phyloP scores from a whole-genome alignment of 1,140 invertebrate species.

The Ips typographus region DNA sequence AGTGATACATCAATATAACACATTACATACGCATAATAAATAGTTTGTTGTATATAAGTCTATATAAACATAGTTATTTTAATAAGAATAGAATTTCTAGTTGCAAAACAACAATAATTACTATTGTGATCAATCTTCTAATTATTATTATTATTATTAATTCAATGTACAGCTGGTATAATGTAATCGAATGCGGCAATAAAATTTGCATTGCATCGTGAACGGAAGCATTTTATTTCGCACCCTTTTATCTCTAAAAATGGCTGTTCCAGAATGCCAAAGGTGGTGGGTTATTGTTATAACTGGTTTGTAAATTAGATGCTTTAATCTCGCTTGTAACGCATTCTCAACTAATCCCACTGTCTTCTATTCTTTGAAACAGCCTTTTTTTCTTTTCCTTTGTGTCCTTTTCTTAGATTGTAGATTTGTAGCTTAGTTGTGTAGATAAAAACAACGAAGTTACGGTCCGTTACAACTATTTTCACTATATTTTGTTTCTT shows the following conservation, averaged over 20 bases:
- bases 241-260: conserved; percentile 47
- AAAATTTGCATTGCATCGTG: conserved; percentile 51
- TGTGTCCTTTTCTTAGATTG: too few species aligned
- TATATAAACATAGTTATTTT: conserved; percentile 21
- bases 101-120: conserved; percentile 7
- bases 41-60: conserved; percentile 33
- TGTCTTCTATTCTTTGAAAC: conserved; percentile 39
- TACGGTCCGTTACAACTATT: too few species aligned
- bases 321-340: conserved; percentile 4
- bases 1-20: conserved; percentile 16
- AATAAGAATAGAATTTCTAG: conserved; percentile 13
- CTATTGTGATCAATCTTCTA: conserved; percentile 36
- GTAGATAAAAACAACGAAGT: too few species aligned
- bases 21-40: conserved; percentile 15
- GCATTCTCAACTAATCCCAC: conserved; percentile 33
- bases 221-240: conserved; percentile 39
- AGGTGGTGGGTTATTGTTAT: conserved; percentile 39
- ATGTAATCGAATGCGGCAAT: conserved; percentile 50
- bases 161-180: conserved; percentile 42
- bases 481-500: too few species aligned
- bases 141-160: neutral
- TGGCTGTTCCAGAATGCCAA: conserved; percentile 50
- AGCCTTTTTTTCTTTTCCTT: conserved; percentile 31
- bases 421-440: too few species aligned
- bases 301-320: conserved; percentile 14